Conservation (phyloP, 2,797 vertebrate species). For the Rhabdomys pumilio region DNA sequence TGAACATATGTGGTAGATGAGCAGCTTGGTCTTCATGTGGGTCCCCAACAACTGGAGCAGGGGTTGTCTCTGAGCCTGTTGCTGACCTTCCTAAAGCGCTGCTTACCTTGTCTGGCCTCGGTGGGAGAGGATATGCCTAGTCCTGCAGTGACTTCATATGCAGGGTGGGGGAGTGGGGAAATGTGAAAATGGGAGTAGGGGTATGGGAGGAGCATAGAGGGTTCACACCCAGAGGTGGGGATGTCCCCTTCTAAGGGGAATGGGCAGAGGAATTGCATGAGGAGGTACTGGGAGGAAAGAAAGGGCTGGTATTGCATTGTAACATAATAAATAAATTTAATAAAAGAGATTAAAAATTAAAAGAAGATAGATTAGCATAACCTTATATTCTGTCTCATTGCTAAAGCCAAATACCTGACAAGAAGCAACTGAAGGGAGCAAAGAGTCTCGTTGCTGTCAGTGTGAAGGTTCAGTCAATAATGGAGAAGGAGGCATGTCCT, state of each 20-base stretch:
- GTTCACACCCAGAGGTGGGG: neutral
- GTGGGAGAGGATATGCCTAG: neutral
- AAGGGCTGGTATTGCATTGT: neutral
- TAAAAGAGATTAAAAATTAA: neutral
- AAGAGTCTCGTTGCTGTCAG: neutral
- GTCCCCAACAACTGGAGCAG: neutral
- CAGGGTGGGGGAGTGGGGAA: no score
- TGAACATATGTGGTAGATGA: neutral
- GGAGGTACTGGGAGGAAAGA: neutral
- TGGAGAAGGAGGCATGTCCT: neutral
- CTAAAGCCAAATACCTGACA: neutral
- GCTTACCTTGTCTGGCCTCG: neutral
- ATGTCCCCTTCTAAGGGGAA: neutral
- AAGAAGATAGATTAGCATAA: neutral
- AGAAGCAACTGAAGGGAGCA: neutral
- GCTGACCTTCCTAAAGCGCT: neutral
- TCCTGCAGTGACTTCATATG: neutral
- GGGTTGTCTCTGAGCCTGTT: neutral
- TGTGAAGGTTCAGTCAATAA: neutral
- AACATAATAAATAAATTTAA: neutral
- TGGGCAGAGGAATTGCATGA: neutral
- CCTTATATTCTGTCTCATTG: neutral
- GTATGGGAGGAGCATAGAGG: neutral
- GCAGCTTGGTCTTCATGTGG: neutral
- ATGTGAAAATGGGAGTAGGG: no score